phyloP scores from a whole-genome alignment of 2,888 invertebrate genomes.

The Toxonevra muliebris region DNA sequence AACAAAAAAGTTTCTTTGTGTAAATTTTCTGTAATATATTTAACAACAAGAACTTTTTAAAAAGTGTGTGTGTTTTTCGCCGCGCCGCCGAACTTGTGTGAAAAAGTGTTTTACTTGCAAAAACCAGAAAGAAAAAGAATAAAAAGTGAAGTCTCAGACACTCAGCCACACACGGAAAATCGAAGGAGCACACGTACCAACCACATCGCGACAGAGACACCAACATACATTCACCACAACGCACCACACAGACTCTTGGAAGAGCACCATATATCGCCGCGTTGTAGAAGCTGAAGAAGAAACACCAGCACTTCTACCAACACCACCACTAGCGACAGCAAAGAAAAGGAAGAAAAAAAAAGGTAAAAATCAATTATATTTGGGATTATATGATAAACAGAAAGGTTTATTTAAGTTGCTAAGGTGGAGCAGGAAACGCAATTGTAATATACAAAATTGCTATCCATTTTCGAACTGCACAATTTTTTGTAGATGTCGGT shows the following conservation, averaged over 20 bases:
- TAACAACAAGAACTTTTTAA: not conserved
- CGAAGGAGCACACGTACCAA: no score
- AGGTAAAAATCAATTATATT: constrained; percentile 47
- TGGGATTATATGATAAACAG: constrained; percentile 28
- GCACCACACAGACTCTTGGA: not conserved
- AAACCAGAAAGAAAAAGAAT: no score
- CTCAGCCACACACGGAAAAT: no score
- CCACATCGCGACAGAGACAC: not conserved
- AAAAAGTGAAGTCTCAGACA: no score
- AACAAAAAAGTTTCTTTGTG: not conserved
- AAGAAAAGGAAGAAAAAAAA: constrained; percentile 18
- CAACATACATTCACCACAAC: not conserved
- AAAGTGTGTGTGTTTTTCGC: no score
- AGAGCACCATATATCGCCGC: not conserved
- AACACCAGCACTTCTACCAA: not conserved
- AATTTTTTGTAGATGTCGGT: no score
- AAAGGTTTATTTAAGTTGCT: no score
- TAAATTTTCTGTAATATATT: not conserved
- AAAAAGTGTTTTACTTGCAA: no score
- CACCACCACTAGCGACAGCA: not conserved
- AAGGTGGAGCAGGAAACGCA: no score
- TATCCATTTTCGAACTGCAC: no score
- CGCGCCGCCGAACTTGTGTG: no score
- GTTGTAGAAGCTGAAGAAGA: not conserved
- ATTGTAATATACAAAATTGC: no score